A percentile compares a stretch with the other conserved stretches of the same genome.
phyloP scores from a whole-genome alignment of 2,113 vertebrate species.

The Corynorhinus townsendii region DNA sequence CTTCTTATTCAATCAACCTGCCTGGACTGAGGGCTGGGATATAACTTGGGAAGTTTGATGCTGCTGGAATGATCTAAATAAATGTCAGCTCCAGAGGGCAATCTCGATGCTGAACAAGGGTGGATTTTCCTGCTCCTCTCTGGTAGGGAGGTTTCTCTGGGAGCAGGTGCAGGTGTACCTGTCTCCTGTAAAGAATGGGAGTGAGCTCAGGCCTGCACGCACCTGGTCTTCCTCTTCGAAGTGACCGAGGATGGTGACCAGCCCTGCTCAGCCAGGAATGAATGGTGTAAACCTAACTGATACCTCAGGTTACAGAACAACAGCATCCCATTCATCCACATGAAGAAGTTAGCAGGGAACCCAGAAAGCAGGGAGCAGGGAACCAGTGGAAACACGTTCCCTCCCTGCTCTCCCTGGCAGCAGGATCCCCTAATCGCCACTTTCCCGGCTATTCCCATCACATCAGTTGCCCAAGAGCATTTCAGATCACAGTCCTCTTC shows the following conservation, averaged over 20 bases:
- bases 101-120: not conserved
- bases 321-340: not conserved
- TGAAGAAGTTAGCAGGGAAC: not conserved
- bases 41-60: not conserved
- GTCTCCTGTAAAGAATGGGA: not conserved
- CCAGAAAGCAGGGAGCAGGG: not conserved
- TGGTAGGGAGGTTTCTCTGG: not conserved
- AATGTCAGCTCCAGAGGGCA: not conserved
- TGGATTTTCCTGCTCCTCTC: not conserved
- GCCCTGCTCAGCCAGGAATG: not conserved
- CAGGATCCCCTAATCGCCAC: not conserved
- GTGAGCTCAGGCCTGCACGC: not conserved
- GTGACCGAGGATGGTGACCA: not conserved
- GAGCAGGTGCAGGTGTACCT: not conserved
- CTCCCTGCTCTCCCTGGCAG: not conserved
- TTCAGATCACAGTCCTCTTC: slow-evolving; percentile 6
- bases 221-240: not conserved
- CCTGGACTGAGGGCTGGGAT: not conserved
- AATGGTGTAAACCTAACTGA: not conserved
- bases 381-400: not conserved
- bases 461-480: not conserved
- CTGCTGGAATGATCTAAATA: not conserved
- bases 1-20: not conserved
- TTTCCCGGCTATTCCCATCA: not conserved
- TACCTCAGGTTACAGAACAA: not conserved